Evolutionary conservation across 2,888 invertebrate species (phyloP), one percentile per base, ranked within the genome.

Genomic region (Horisme vitalbata): DNA sequence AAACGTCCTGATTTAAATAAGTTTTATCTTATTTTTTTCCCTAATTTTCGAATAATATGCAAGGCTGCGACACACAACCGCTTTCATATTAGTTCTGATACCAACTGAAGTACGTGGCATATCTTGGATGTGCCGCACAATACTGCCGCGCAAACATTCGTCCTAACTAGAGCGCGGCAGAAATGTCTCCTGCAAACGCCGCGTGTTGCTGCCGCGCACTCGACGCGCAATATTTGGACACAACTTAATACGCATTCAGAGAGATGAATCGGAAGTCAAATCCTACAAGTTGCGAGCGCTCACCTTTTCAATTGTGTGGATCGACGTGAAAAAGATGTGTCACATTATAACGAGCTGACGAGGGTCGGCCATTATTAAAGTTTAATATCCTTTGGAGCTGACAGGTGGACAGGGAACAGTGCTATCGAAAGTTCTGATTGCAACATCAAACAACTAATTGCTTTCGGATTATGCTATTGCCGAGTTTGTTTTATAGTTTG

Each of bases 351-450:
- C 63, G 47, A 50, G 47, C 53, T 78, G 84, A 84, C 76, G 71
- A 82, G 83, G 84, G 84, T 84, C 68, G 57, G 58, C 53, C 59
- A 45, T 70, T 70, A 69, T 71, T 75, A 73, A 77, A 79, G 59
- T 77, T 75, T 71, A 65, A 63, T 69, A 57, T 52, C 49, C 45
- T 65, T 66, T 68, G 64, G 45, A 55, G 52, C 54, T 67, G 72
- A 65, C 70, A 67, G 49, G 43, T 47, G 35, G 39, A 45, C 23
- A 35, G 24, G 28, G 24, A 47, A 38, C 48, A 45, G 41, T 49
- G 37, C 34, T 35, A 12, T 41, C 15, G 28, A 41, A 41, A 44
- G 51, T 56, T 54, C 28, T 41, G 47, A 48, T 51, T 48, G 45
- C 36, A 37, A 41, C 35, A 44, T 45, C 27, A 38, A 43, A 41